Conservation (phyloP, 2,888 invertebrate species). For the Cyaniris semiargus region DNA sequence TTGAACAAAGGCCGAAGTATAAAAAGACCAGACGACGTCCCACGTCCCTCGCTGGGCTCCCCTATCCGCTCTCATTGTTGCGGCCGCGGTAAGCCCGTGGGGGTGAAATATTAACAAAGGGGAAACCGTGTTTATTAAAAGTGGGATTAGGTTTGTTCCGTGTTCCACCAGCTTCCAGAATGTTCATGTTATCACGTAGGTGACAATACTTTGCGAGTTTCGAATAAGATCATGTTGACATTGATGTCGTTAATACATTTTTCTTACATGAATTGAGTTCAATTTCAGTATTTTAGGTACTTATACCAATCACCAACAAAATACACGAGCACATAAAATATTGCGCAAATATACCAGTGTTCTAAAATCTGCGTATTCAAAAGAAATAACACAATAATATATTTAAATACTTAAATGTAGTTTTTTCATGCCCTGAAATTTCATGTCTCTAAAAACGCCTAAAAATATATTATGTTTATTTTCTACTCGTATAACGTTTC, state of each 20-base stretch:
- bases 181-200: constrained; percentile 27
- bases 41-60: constrained; percentile 43
- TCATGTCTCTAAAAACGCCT: not conserved
- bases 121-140: constrained; percentile 53
- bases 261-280: too few species aligned
- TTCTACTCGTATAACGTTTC: constrained; percentile 2
- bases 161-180: constrained; percentile 38
- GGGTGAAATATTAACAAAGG: constrained; percentile 42
- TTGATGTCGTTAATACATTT: too few species aligned
- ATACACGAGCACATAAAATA: too few species aligned
- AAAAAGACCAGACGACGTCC: constrained; percentile 44
- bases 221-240: not conserved
- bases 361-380: too few species aligned
- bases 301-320: too few species aligned
- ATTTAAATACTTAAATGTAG: too few species aligned
- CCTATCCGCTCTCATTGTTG: constrained; percentile 47
- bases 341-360: too few species aligned
- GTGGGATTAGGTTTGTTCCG: constrained; percentile 50
- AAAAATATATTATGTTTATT: constrained; percentile 1
- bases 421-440: not conserved
- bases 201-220: not conserved
- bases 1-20: constrained; percentile 36
- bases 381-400: too few species aligned
- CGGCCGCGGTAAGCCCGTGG: constrained; percentile 39
- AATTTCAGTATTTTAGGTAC: too few species aligned